Evolutionary conservation across 2,888 invertebrate species (phyloP), one percentile per base, ranked within the genome.

Genomic region (Hydraecia micacea): DNA sequence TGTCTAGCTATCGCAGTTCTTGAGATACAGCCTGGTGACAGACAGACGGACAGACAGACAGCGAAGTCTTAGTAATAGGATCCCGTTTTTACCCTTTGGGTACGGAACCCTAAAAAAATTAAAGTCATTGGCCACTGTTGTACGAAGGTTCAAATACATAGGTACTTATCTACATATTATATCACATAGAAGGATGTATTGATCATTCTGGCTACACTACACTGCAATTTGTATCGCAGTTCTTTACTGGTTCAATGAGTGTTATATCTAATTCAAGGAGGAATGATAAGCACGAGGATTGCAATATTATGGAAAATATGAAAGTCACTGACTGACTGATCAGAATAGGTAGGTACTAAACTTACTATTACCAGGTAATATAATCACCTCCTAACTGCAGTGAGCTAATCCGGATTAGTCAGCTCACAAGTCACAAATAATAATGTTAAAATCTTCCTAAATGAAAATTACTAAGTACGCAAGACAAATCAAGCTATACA

Each of bases 91-190:
- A n/a, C n/a, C n/a, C n/a, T n/a, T n/a, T n/a, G n/a, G n/a, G n/a
- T n/a, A n/a, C n/a, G n/a, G n/a, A n/a, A n/a, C n/a, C n/a, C n/a
- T n/a, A n/a, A n/a, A 55, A 80, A 78, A 62, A 75, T 79, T 25
- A 62, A 74, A 74, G 52, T 79, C 79, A 58, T 72, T n/a, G 58
- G n/a, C n/a, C 49, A 46, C 25, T 79, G 28, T 71, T 55, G 39
- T 73, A 60, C 49, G 49, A 67, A 52, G 42, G 32, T 60, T 52
- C 21, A 28, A 32, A 28, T 52, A 39, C 28, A 46, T n/a, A 32
- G 4, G 0, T 69, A 25, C 13, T 15, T 78, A 55, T 75, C 28
- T n/a, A 66, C 52, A 18, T 70, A 69, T 62, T 62, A 52, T 49
- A 68, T 78, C 32, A 60, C 5, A 3, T 42, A n/a, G n/a, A n/a